Conservation (phyloP, 2,113 vertebrate species). For the Okapia johnstoni region DNA sequence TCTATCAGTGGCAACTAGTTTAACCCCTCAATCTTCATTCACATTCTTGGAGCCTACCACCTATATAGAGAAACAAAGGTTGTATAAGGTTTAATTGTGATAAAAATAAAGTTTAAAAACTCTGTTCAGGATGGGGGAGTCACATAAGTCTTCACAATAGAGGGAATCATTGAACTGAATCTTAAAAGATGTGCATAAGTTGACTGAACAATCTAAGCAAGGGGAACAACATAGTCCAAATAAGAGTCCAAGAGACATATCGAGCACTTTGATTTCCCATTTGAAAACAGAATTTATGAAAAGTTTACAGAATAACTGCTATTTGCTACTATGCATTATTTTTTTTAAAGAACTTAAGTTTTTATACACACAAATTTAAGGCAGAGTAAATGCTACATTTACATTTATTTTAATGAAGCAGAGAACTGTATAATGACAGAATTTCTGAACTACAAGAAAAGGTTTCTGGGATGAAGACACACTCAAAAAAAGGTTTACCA, state of each 20-base stretch:
- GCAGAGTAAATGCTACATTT: not conserved
- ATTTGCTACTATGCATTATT: not conserved
- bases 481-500: not conserved
- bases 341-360: not conserved
- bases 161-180: not conserved
- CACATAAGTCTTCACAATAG: not conserved
- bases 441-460: not conserved
- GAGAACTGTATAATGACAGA: not conserved
- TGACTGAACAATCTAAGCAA: not conserved
- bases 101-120: not conserved
- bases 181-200: not conserved
- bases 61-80: not conserved
- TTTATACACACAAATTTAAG: not conserved
- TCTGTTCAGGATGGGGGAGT: not conserved
- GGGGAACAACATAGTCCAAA: not conserved
- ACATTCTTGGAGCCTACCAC: not conserved
- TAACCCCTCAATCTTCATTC: not conserved
- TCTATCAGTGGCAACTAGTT: not conserved
- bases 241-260: not conserved
- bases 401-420: not conserved
- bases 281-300: not conserved
- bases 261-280: not conserved
- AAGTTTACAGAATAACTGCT: not conserved
- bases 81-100: not conserved
- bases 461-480: not conserved